These are phyloP conservation scores for Knipowitschia caucasica DNA, from an alignment of 2,797 vertebrate species.

Conservation along the genomic window DNA sequence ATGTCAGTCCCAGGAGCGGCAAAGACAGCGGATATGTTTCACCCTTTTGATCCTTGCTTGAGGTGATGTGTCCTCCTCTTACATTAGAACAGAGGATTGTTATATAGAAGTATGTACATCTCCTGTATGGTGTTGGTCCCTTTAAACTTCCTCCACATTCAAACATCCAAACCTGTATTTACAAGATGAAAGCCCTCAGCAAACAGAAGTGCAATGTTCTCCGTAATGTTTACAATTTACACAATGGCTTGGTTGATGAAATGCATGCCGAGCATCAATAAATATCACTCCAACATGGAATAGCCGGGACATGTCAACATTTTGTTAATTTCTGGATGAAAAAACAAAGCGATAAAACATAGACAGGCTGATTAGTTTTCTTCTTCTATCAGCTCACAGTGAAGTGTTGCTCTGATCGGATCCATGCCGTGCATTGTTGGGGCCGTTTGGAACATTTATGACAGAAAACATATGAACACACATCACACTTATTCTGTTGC, in stretches of 20 bases:
- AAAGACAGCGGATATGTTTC: conserved; percentile 74
- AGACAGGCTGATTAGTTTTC: conserved; percentile 70
- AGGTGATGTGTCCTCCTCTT: conserved; percentile 73
- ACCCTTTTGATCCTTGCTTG: conserved; percentile 52
- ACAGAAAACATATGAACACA: conserved; percentile 74
- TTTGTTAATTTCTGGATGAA: conserved; percentile 63
- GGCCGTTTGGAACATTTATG: conserved; percentile 68
- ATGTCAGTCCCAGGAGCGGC: conserved; percentile 70
- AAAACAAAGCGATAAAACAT: conserved; percentile 37
- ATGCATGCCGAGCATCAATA: conserved; percentile 84
- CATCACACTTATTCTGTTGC: conserved; percentile 55
- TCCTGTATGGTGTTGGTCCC: conserved; percentile 66
- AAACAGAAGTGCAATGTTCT: conserved; percentile 77
- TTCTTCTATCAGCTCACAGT: conserved; percentile 81
- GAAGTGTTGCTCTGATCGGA: conserved; percentile 79
- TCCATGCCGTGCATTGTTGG: conserved; percentile 84
- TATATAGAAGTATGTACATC: conserved; percentile 85
- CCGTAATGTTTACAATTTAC: conserved; percentile 55
- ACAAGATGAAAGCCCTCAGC: conserved; percentile 69
- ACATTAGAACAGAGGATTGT: conserved; percentile 64
- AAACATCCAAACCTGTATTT: conserved; percentile 62
- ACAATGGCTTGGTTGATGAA: conserved; percentile 75
- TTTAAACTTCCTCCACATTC: conserved; percentile 52
- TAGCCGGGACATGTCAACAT: conserved; percentile 73
- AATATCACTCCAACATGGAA: conserved; percentile 78